Evolutionary conservation across 2,888 invertebrate genomes (phyloP), one percentile per base, ranked within the genome.

Genomic region (Chymomyza fuscimana): DNA sequence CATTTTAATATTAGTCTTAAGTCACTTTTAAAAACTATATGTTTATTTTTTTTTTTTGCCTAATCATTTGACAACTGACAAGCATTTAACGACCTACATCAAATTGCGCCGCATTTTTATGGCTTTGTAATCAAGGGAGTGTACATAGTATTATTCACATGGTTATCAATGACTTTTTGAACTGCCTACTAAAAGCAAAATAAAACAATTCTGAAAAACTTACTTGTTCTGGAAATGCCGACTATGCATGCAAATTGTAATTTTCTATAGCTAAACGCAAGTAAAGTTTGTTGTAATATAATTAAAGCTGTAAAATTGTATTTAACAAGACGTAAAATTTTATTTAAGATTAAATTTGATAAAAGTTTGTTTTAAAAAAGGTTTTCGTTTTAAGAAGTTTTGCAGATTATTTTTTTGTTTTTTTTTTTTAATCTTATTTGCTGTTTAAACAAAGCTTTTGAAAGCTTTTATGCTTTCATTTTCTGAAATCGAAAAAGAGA

Each of bases 271-370:
- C 60, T 60, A 5, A 54, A 52, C 63, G 62, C 40, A 46, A 46
- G 40, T 46, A 2, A 12, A 12, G 40, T 46, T 46, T 46, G 12
- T 29, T 58, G 9, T 12, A 58, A 63, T 36, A 65, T 58, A 63
- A 61, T 74, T 81, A 16, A 68, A n/a, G 60, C 73, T 73, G 62
- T 58, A 82, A 83, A 82, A 85, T 80, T 62, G 40, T 10, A 62
- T 73, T 72, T 73, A 22, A 77, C 58, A 70, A 59, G 16, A 67
- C 76, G 80, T 77, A 51, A 74, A 82, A 78, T 74, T 76, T 0
- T 59, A 60, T 76, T 86, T 81, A 76, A 51, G 22, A 40, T 32
- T 72, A 69, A 69, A 56, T 16, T 22, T 7, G 12, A 10, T 12
- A 46, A 46, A 4, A 46, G 10, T 46, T 12, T 1, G 40, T 36